Conservation (phyloP, 1,140 invertebrate species). For the Scaptomyza montana region DNA sequence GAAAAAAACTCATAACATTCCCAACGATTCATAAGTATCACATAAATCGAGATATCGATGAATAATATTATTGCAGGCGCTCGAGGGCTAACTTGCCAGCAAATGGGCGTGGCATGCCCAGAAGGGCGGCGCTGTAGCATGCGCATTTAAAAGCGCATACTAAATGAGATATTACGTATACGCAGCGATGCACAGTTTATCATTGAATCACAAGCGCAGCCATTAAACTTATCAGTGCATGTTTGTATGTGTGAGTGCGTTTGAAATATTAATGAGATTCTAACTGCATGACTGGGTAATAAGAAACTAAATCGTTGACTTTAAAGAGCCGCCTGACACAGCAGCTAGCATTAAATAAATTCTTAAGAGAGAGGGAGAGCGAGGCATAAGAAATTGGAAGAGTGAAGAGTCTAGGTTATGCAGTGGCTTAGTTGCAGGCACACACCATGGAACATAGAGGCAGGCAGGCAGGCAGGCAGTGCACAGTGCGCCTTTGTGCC, state of each 20-base stretch:
- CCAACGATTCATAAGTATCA: slow-evolving; percentile 36
- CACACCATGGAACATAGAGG: slow-evolving; percentile 14
- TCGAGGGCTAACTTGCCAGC: background rate
- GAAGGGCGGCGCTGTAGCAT: slow-evolving; percentile 4
- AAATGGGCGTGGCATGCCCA: slow-evolving; percentile 4
- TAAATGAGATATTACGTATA: slow-evolving; percentile 73
- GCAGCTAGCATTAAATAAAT: slow-evolving; percentile 39
- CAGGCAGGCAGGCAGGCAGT: slow-evolving; percentile 6
- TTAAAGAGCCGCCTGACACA: slow-evolving; percentile 51
- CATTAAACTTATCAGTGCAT: slow-evolving; percentile 33
- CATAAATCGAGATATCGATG: slow-evolving; percentile 69
- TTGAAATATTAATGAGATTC: slow-evolving; percentile 67
- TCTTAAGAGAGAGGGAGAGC: background rate
- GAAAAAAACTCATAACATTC: background rate
- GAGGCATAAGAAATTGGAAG: background rate
- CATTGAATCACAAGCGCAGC: slow-evolving; percentile 40
- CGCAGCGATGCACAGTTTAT: slow-evolving; percentile 61
- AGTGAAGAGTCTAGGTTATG: slow-evolving; percentile 1
- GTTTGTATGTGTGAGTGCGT: slow-evolving; percentile 23
- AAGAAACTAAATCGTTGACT: slow-evolving; percentile 53
- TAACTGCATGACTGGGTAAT: slow-evolving; percentile 54
- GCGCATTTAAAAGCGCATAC: slow-evolving; percentile 55
- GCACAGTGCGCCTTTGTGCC: slow-evolving; percentile 39
- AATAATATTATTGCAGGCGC: slow-evolving; percentile 55
- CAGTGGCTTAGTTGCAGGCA: slow-evolving; percentile 14